Evolutionary conservation across 2,888 invertebrate genomes (phyloP).

Genomic region (Drosophila vallismaia): DNA sequence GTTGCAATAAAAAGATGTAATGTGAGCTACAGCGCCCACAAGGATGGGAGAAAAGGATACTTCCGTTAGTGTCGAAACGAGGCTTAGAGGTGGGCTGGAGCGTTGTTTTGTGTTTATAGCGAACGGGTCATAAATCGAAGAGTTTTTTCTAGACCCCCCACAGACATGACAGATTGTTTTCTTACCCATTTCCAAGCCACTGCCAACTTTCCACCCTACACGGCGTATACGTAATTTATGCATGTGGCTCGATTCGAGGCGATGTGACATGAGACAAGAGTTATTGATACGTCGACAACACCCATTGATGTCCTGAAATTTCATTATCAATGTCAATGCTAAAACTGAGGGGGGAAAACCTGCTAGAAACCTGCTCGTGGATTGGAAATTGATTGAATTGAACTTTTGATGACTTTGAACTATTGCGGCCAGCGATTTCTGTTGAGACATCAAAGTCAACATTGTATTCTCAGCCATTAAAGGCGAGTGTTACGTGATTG

Average conservation of each 20-base stretch:
- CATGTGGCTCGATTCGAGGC: conserved; percentile 32
- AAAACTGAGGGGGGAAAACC: conserved; percentile 7
- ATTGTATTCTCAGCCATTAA: conserved; percentile 41
- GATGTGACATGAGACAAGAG: conserved; percentile 33
- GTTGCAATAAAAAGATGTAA: conserved; percentile 40
- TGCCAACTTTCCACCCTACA: conserved; percentile 1
- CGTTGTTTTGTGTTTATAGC: conserved; percentile 10
- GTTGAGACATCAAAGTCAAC: conserved; percentile 65
- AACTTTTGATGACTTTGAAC: conserved; percentile 75
- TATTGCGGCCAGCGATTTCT: conserved; percentile 39
- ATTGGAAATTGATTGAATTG: conserved; percentile 77
- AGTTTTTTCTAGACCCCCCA: conserved; percentile 27
- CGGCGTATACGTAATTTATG: conserved; percentile 58
- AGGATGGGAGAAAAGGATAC: background rate
- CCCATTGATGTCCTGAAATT: conserved; percentile 54
- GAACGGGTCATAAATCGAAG: conserved; percentile 2
- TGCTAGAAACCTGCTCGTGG: conserved; percentile 18
- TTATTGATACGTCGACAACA: conserved; percentile 58
- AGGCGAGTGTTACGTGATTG: conserved; percentile 16
- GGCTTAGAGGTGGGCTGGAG: background rate
- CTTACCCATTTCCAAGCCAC: background rate
- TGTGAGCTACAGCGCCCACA: conserved; percentile 7
- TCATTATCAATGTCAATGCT: conserved; percentile 76
- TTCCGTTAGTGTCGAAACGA: background rate
- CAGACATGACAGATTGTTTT: conserved; percentile 70